Percentiles rank a stretch among this genome's conserved stretches.
phyloP scores from a whole-genome alignment of 2,113 vertebrate species.

The Lycocorax pyrrhopterus region DNA sequence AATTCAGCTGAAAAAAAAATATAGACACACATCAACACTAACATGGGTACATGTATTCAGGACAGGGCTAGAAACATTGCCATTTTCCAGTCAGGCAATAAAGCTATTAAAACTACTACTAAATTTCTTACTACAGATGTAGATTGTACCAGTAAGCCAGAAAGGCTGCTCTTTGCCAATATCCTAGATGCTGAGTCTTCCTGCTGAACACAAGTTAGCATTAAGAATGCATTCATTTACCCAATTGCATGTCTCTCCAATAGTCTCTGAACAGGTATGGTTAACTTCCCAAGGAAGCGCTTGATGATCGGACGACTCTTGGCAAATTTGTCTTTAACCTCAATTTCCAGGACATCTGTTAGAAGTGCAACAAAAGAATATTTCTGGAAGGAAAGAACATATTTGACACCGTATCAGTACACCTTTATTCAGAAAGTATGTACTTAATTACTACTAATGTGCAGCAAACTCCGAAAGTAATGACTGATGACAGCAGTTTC shows the following conservation, averaged over 20 bases:
- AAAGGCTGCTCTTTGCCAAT: not conserved
- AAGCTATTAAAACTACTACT: not conserved
- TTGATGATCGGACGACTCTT: conserved; percentile 99
- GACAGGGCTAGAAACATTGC: not conserved
- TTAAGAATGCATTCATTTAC: conserved; percentile 68
- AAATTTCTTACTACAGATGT: not conserved
- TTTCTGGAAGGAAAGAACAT: conserved; percentile 80
- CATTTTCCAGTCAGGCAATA: not conserved
- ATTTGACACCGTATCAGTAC: conserved; percentile 33
- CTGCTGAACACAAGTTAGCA: not conserved
- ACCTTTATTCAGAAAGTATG: not conserved
- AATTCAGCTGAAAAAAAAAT: not conserved
- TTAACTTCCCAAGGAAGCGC: conserved; percentile 95
- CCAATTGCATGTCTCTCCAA: conserved; percentile 90
- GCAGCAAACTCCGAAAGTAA: not conserved
- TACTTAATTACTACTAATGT: not conserved
- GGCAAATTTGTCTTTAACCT: conserved; percentile 99
- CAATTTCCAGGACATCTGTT: conserved; percentile 97
- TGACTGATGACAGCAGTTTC: not conserved
- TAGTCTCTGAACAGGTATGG: conserved; percentile 92
- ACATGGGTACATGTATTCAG: not conserved
- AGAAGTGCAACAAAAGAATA: conserved; percentile 96
- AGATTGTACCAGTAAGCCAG: not conserved
- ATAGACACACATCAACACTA: not conserved
- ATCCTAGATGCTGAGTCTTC: not conserved